phyloP scores from a whole-genome alignment of 53 echinoderm and acorn worm species.

The Holothuria scabra region DNA sequence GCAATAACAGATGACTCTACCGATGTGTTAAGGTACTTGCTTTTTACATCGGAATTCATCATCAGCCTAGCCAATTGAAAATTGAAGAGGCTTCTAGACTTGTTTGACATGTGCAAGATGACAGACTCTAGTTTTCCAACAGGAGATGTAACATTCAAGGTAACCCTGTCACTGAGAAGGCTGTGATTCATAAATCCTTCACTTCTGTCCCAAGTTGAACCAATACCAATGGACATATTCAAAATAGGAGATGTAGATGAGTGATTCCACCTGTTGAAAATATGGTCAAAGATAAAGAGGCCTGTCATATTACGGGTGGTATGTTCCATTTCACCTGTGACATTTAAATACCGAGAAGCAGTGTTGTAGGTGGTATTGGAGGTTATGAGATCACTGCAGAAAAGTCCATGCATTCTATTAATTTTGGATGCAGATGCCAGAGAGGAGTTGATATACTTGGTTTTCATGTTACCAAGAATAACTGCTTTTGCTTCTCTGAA shows the following conservation, averaged over 20 bases:
- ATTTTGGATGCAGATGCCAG: slow-evolving; percentile 48
- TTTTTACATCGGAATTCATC: slow-evolving; percentile 2
- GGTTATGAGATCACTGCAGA: slow-evolving; percentile 45
- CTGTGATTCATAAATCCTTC: slow-evolving; percentile 60
- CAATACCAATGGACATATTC: slow-evolving; percentile 39
- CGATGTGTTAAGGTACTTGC: slow-evolving; percentile 23
- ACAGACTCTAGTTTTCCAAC: slow-evolving; percentile 1
- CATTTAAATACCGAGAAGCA: slow-evolving; percentile 63
- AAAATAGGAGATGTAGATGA: slow-evolving; percentile 50
- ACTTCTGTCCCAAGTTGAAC: slow-evolving; percentile 53
- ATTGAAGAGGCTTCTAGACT: background rate
- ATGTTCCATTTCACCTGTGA: slow-evolving; percentile 63
- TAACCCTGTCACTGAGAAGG: slow-evolving; percentile 49
- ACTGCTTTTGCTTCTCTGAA: slow-evolving; percentile 45
- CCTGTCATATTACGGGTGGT: slow-evolving; percentile 64
- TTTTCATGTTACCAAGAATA: slow-evolving; percentile 11
- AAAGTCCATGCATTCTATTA: slow-evolving; percentile 56
- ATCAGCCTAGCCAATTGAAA: background rate
- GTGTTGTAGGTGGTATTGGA: slow-evolving; percentile 49
- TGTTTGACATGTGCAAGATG: background rate
- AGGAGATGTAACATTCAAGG: slow-evolving; percentile 46
- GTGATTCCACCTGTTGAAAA: slow-evolving; percentile 30
- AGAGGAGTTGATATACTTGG: slow-evolving; percentile 51
- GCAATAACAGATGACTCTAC: background rate
- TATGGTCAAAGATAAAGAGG: slow-evolving; percentile 62